Percentiles rank a stretch among this genome's conserved stretches.
Evolutionary conservation across 2,888 invertebrate genomes (phyloP).

Genomic region (Ganaspis brasiliensis): DNA sequence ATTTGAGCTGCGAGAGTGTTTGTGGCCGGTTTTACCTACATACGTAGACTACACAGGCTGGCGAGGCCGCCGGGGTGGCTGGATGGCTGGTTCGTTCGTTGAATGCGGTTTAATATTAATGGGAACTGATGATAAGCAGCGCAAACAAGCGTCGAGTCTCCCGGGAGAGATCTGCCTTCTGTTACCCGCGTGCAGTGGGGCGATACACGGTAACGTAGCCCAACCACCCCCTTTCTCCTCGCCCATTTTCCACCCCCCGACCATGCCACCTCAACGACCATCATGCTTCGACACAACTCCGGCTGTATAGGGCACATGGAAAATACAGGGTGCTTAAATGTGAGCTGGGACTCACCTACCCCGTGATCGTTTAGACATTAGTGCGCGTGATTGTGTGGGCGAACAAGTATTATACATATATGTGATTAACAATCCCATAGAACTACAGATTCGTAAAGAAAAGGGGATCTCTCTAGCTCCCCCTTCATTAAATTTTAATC

Average conservation of each 20-base stretch:
- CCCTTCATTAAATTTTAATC: conserved; percentile 38
- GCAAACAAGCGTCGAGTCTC: conserved; percentile 81
- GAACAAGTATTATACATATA: conserved; percentile 6
- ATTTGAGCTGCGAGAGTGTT: conserved; percentile 58
- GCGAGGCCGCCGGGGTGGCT: conserved; percentile 56
- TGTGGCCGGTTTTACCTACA: conserved; percentile 55
- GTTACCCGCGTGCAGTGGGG: conserved; percentile 78
- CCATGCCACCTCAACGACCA: conserved; percentile 51
- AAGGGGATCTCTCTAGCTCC: conserved; percentile 6
- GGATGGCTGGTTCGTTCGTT: conserved; percentile 76
- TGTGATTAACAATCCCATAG: conserved; percentile 12
- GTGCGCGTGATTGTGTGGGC: conserved; percentile 40
- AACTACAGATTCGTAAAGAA: conserved; percentile 32
- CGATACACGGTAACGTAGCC: conserved; percentile 65
- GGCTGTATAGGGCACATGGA: conserved; percentile 66
- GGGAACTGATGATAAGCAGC: conserved; percentile 81
- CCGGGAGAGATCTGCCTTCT: conserved; percentile 80
- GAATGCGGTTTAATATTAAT: conserved; percentile 81
- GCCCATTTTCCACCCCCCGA: conserved; percentile 23
- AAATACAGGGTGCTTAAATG: conserved; percentile 63
- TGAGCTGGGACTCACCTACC: conserved; percentile 44
- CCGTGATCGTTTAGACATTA: conserved; percentile 54
- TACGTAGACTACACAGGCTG: conserved; percentile 46
- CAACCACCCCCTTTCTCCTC: conserved; percentile 22
- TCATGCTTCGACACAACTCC: conserved; percentile 45